A percentile compares a stretch with the other conserved stretches of the same genome.
Conservation (phyloP, 2,113 vertebrate genomes). For the Oryzias javanicus region DNA sequence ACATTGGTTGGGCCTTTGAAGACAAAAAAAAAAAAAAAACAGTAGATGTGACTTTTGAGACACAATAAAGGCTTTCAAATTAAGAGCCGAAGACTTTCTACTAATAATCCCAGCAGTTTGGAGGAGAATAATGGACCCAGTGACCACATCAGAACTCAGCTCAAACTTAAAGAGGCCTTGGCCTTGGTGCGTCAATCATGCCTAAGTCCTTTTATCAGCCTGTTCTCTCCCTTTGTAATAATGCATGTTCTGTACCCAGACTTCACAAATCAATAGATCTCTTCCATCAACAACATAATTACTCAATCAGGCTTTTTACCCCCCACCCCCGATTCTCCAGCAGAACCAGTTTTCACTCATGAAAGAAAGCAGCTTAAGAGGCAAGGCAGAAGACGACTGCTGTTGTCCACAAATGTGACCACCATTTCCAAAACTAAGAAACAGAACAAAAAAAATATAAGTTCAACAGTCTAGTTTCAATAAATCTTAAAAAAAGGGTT, state of each 20-base stretch:
- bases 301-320: conserved; percentile 27
- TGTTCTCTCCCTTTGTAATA: conserved; percentile 13
- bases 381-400: conserved; percentile 17
- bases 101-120: neutral
- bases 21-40: conserved; percentile 26
- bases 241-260: conserved; percentile 14
- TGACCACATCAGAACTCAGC: neutral
- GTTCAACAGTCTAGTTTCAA: too few species aligned
- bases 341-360: conserved; percentile 46
- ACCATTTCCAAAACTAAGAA: conserved; percentile 28
- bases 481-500: too few species aligned
- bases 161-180: neutral
- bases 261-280: conserved; percentile 48
- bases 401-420: conserved; percentile 6
- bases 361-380: conserved; percentile 26
- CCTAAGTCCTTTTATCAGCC: conserved; percentile 11
- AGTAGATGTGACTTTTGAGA: conserved; percentile 1
- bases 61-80: neutral
- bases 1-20: conserved; percentile 83
- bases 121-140: neutral
- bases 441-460: neutral
- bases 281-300: conserved; percentile 48
- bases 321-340: conserved; percentile 20
- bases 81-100: neutral
- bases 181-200: conserved; percentile 5